Conservation (phyloP, 2,888 invertebrate species). For the Oligia strigilis region DNA sequence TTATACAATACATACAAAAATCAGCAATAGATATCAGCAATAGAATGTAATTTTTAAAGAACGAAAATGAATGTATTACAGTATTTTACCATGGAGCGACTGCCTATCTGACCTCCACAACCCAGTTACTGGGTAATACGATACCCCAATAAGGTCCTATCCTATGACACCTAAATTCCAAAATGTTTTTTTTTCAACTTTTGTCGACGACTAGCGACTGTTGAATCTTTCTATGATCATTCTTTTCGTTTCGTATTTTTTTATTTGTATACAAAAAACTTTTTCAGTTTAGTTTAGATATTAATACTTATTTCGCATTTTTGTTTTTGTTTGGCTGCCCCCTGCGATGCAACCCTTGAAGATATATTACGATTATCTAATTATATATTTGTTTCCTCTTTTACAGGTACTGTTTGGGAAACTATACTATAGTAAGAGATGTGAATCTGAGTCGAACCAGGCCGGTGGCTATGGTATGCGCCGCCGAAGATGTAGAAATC, state of each 20-base stretch:
- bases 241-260: neutral
- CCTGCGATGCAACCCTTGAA: neutral
- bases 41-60: too few species aligned
- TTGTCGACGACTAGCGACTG: neutral
- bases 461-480: constrained; percentile 68
- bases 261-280: neutral
- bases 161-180: neutral
- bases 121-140: too few species aligned
- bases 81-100: too few species aligned
- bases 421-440: constrained; percentile 66
- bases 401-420: constrained; percentile 79
- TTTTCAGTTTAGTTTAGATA: neutral
- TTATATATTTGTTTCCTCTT: neutral
- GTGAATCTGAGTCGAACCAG: constrained; percentile 55
- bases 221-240: neutral
- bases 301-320: too few species aligned
- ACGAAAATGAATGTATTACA: too few species aligned
- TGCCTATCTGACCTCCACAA: too few species aligned
- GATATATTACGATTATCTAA: neutral
- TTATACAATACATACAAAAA: too few species aligned
- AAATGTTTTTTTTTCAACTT: neutral
- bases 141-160: neutral
- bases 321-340: neutral
- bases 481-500: constrained; percentile 64
- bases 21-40: too few species aligned